These are phyloP conservation scores for Euspilapteryx auroguttella DNA, from an alignment of 2,888 invertebrate genomes.

Conservation along the genomic window DNA sequence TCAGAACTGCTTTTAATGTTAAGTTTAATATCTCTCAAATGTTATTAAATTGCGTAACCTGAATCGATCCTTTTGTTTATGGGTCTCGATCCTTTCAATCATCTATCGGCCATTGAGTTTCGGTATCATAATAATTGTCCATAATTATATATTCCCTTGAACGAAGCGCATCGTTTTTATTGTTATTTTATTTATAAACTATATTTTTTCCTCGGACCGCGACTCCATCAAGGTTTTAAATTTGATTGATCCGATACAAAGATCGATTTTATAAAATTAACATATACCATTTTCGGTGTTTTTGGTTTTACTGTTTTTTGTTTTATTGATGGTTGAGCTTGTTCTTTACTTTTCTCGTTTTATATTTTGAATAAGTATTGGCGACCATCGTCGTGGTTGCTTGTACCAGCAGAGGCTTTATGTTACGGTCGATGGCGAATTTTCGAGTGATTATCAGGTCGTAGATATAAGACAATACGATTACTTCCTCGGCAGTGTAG, in stretches of 20 bases:
- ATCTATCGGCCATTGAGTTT: slow-evolving; percentile 57
- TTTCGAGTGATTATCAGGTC: too few relatives aligned
- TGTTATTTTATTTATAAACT: slow-evolving; percentile 63
- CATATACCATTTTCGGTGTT: slow-evolving; percentile 43
- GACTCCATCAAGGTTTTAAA: slow-evolving; percentile 57
- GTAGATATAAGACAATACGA: too few relatives aligned
- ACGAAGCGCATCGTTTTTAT: slow-evolving; percentile 54
- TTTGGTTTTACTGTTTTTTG: slow-evolving; percentile 29
- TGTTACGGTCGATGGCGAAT: too few relatives aligned
- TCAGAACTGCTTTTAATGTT: slow-evolving; percentile 4
- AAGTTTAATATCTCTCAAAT: slow-evolving; percentile 12
- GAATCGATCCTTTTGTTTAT: slow-evolving; percentile 58
- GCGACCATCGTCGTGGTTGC: too few relatives aligned
- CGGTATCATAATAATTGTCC: slow-evolving; percentile 60
- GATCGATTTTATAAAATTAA: slow-evolving; percentile 53
- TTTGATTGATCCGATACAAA: slow-evolving; percentile 61
- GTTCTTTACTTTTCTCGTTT: too few relatives aligned
- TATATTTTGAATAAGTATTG: too few relatives aligned
- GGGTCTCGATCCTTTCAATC: slow-evolving; percentile 58
- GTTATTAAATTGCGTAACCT: slow-evolving; percentile 49
- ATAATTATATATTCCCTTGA: slow-evolving; percentile 60
- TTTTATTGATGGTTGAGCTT: too few relatives aligned
- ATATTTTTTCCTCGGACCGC: slow-evolving; percentile 53
- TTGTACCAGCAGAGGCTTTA: too few relatives aligned
- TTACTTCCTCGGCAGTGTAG: not conserved